Conservation (phyloP, 2,797 vertebrate species). For the Scolopax bukidnonensis region DNA sequence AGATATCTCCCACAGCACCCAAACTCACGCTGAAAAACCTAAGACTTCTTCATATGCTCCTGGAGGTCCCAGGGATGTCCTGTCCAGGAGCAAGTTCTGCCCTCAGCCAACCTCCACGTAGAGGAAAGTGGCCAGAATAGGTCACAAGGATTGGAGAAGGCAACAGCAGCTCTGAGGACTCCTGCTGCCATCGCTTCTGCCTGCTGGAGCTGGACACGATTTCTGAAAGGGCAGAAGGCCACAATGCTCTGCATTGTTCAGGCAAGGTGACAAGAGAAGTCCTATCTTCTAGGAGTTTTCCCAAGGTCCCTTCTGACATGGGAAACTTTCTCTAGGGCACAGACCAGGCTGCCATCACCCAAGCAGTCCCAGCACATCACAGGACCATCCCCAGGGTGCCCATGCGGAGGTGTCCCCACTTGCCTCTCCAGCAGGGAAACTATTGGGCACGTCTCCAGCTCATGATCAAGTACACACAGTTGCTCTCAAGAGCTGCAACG, state of each 20-base stretch:
- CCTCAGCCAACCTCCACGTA: rapidly evolving
- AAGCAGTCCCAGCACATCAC: background rate
- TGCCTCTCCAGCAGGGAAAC: background rate
- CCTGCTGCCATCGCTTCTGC: background rate
- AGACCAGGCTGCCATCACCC: background rate
- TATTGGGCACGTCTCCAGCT: background rate
- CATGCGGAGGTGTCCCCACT: background rate
- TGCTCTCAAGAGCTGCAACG: background rate
- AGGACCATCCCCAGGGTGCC: background rate
- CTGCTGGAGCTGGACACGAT: rapidly evolving
- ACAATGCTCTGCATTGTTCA: rapidly evolving
- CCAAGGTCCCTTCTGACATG: rapidly evolving
- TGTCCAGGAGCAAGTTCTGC: background rate
- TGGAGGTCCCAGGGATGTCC: background rate
- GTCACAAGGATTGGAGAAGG: rapidly evolving
- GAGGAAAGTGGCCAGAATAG: background rate
- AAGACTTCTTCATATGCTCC: rapidly evolving
- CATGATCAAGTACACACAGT: background rate
- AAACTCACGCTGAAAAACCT: background rate
- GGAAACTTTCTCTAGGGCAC: background rate
- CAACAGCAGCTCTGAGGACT: background rate
- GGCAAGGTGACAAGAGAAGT: rapidly evolving
- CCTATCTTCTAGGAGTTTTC: background rate
- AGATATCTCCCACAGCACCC: background rate
- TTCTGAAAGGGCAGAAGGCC: background rate